Evolutionary conservation across 2,888 invertebrate genomes (phyloP).

Genomic region (Criorhina ranunculi): DNA sequence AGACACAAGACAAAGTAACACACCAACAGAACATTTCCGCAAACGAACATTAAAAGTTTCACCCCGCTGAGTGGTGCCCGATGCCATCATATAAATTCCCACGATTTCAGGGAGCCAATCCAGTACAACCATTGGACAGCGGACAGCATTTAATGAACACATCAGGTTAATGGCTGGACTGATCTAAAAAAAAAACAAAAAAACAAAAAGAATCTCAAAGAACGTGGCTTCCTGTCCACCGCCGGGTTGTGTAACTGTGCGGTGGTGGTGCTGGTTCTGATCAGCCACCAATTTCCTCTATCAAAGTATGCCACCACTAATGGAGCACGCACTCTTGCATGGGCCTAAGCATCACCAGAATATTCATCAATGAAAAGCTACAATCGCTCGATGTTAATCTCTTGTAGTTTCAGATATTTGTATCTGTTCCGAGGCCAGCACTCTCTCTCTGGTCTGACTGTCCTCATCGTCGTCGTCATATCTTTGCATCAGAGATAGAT

Average conservation of each 20-base stretch:
- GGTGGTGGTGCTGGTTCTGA: constrained; percentile 26
- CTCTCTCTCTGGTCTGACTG: constrained; percentile 1
- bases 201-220: constrained; percentile 4
- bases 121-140: constrained; percentile 49
- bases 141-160: constrained; percentile 68
- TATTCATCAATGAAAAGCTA: constrained; percentile 69
- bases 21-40: constrained; percentile 69
- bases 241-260: too few relatives aligned
- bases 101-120: constrained; percentile 73
- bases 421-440: not conserved
- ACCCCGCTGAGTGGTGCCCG: constrained; percentile 49
- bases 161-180: constrained; percentile 69
- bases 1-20: constrained; percentile 21
- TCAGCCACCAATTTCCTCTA: not conserved
- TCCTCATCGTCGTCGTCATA: not conserved
- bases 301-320: constrained; percentile 59
- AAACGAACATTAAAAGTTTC: constrained; percentile 62
- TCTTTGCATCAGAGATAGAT: constrained; percentile 25
- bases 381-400: constrained; percentile 53
- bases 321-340: constrained; percentile 25
- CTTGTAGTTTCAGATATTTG: constrained; percentile 17
- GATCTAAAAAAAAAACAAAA: constrained; percentile 51
- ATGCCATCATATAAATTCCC: constrained; percentile 67
- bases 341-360: constrained; percentile 38
- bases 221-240: constrained; percentile 60